These are phyloP conservation scores for Goniozus legneri DNA, from an alignment of 1,140 invertebrate species.

Conservation along the genomic window DNA sequence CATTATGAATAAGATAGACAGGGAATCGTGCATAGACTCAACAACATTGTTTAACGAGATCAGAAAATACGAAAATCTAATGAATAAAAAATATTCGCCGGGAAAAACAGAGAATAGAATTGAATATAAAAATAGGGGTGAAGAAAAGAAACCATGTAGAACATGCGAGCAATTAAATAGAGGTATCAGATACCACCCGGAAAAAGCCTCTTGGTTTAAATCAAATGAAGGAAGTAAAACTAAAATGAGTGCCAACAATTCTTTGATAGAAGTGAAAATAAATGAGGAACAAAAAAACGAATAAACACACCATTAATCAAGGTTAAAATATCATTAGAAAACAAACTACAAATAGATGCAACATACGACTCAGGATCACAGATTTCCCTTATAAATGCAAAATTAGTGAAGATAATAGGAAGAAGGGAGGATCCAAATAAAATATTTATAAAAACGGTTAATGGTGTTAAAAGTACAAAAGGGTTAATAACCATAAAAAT, in stretches of 20 bases:
- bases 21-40: not conserved
- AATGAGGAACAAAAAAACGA: constrained; percentile 8
- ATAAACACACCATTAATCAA: constrained; percentile 12
- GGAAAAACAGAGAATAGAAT: not conserved
- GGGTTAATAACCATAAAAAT: constrained; percentile 2
- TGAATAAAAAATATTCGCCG: not conserved
- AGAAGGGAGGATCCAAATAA: constrained; percentile 3
- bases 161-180: not conserved
- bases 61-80: not conserved
- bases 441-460: constrained; percentile 5
- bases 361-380: constrained; percentile 10
- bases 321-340: not conserved
- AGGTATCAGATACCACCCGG: constrained; percentile 8
- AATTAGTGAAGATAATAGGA: constrained; percentile 4
- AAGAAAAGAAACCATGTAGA: constrained; percentile 4
- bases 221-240: not conserved
- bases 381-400: constrained; percentile 15
- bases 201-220: constrained; percentile 11
- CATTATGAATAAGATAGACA: constrained; percentile 2
- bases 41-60: not conserved
- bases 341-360: constrained; percentile 4
- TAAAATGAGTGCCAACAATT: not conserved
- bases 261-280: constrained; percentile 7
- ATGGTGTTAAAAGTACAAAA: constrained; percentile 4
- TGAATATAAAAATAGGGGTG: not conserved